Conservation (phyloP, 2,888 invertebrate species). For the Lasioglossum morio region DNA sequence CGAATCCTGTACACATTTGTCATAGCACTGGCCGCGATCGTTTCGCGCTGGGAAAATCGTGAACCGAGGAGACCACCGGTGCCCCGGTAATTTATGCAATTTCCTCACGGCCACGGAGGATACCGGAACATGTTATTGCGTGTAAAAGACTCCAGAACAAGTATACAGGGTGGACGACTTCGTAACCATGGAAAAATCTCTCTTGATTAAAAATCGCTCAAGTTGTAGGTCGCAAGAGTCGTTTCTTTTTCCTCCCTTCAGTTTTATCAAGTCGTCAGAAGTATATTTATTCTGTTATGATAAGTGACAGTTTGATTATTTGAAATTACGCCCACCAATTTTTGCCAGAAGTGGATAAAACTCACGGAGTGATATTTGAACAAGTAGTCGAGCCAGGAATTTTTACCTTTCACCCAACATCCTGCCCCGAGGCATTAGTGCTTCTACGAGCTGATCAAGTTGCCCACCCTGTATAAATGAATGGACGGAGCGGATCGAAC, state of each 20-base stretch:
- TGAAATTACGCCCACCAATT: too few relatives aligned
- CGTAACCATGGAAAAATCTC: not conserved
- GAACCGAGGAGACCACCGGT: constrained; percentile 34
- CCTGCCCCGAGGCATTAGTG: not conserved
- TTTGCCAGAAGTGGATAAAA: too few relatives aligned
- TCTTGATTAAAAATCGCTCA: not conserved
- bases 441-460: not conserved
- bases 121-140: constrained; percentile 58
- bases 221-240: too few relatives aligned
- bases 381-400: not conserved
- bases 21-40: constrained; percentile 53
- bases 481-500: constrained; percentile 41
- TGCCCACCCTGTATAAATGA: constrained; percentile 29
- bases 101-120: constrained; percentile 31
- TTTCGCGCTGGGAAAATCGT: constrained; percentile 49
- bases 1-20: constrained; percentile 68
- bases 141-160: constrained; percentile 39
- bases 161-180: not conserved
- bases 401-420: not conserved
- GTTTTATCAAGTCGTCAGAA: too few relatives aligned
- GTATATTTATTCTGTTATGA: too few relatives aligned
- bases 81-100: constrained; percentile 58
- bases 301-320: too few relatives aligned
- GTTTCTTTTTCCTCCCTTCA: too few relatives aligned
- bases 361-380: too few relatives aligned